These are phyloP conservation scores for Drosophila atripex DNA, from an alignment of 2,888 invertebrate species.

Conservation along the genomic window DNA sequence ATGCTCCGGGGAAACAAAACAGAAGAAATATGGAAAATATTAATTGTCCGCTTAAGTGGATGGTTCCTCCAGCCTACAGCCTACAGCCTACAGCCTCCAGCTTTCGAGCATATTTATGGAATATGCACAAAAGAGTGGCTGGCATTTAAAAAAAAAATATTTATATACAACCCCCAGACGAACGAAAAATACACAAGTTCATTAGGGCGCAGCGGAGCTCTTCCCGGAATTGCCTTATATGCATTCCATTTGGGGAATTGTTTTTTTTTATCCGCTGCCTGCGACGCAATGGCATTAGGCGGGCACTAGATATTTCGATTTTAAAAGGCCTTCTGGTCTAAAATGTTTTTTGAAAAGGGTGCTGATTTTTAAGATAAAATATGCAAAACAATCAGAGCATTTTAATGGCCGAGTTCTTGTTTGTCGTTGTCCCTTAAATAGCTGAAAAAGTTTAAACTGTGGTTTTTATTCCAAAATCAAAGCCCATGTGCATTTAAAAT, in stretches of 20 bases:
- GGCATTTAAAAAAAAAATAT: constrained; percentile 42
- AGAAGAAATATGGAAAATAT: constrained; percentile 51
- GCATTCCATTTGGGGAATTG: background rate
- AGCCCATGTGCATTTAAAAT: constrained; percentile 4
- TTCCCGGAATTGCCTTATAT: constrained; percentile 50
- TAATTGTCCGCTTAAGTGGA: constrained; percentile 72
- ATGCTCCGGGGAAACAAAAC: constrained; percentile 11
- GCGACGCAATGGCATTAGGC: constrained; percentile 42
- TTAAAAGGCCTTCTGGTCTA: constrained; percentile 41
- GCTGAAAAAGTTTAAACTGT: background rate
- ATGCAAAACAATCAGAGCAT: constrained; percentile 66
- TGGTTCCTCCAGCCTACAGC: constrained; percentile 10
- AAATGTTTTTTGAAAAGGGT: constrained; percentile 41
- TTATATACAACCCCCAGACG: constrained; percentile 15
- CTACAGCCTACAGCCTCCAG: background rate
- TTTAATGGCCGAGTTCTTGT: constrained; percentile 34
- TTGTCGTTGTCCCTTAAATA: background rate
- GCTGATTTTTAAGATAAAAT: constrained; percentile 54
- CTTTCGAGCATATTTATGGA: constrained; percentile 37
- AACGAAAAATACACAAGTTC: constrained; percentile 48
- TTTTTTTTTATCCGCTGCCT: background rate
- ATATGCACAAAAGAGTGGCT: constrained; percentile 21
- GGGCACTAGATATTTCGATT: constrained; percentile 3
- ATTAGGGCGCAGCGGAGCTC: constrained; percentile 50
- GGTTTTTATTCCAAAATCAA: background rate